phyloP scores from a whole-genome alignment of 1,140 invertebrate genomes.

The Dinothrombium tinctorium region DNA sequence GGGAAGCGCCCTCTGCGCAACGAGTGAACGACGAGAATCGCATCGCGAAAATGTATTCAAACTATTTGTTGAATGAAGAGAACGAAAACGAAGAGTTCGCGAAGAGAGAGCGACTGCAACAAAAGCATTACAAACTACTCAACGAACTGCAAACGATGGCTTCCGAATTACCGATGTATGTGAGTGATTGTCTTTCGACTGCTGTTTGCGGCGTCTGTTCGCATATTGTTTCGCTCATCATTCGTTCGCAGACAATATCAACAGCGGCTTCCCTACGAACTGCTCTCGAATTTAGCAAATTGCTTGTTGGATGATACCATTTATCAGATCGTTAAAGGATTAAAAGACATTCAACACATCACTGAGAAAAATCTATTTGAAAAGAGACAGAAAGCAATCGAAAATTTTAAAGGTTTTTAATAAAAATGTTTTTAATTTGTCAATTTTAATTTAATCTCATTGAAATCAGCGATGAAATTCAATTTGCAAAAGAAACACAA shows the following conservation, averaged over 20 bases:
- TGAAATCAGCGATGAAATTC: not conserved
- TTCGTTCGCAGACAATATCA: slow-evolving; percentile 45
- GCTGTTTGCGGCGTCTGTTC: too few relatives aligned
- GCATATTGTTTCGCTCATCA: not conserved
- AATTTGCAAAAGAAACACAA: not conserved
- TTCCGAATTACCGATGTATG: slow-evolving; percentile 53
- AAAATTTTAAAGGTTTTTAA: slow-evolving; percentile 43
- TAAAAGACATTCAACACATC: slow-evolving; percentile 82
- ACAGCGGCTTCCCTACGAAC: slow-evolving; percentile 67
- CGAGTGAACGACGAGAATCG: too few relatives aligned
- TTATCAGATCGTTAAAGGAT: slow-evolving; percentile 72
- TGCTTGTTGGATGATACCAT: slow-evolving; percentile 71
- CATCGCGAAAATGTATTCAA: too few relatives aligned
- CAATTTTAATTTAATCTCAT: not conserved
- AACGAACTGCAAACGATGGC: slow-evolving; percentile 68
- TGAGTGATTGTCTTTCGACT: too few relatives aligned
- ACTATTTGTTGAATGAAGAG: too few relatives aligned
- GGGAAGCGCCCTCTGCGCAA: too few relatives aligned
- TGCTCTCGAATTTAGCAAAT: slow-evolving; percentile 63
- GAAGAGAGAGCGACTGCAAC: slow-evolving; percentile 33
- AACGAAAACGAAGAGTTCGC: not conserved
- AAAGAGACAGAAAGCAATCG: slow-evolving; percentile 48
- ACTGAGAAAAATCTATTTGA: slow-evolving; percentile 77
- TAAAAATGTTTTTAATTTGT: not conserved
- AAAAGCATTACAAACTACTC: slow-evolving; percentile 60